Base-by-base conservation (phyloP, 2,113 vertebrate species). In the Pachyramphus minor region DNA sequence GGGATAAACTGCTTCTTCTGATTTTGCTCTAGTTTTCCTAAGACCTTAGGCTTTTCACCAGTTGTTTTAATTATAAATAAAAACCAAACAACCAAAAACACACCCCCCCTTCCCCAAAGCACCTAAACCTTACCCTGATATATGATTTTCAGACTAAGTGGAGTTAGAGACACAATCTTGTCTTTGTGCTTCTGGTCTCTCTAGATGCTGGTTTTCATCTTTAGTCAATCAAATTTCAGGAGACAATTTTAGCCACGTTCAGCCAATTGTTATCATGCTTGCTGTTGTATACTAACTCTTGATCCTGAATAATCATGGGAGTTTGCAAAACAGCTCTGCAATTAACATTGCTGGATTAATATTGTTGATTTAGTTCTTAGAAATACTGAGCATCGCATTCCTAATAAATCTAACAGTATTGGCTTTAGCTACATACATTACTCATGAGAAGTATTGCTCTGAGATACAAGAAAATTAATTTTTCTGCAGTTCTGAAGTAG, bases 331-430 rank as follows among this genome's bases (percentile, higher is more conserved):
- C 45, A 49, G 33, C 53, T 76, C 39, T 87, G 24, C 91, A 90
- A 94, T 89, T 96, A 96, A 45, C 41, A 89, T 68, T 81, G 58
- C 47, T 3, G 14, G n/a, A 78, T 92, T 96, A 92, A 87, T 83
- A 80, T 53, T 3, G 7, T 80, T 85, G 80, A 84, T 94, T 94
- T 93, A 93, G 5, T 63, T 94, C 75, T 74, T 76, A 62, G 76
- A 88, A 93, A 83, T 58, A 91, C 30, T 52, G 18, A 89, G n/a
- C 66, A 91, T 64, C 19, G 44, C n/a, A 67, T 71, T 83, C 44
- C 11, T 93, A 87, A 92, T 91, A 85, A 92, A 85, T 91, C 47
- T 68, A 81, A 52, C 11, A n/a, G 19, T 55, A 87, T 73, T 82
- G 27, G 50, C 45, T 90, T 82, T 58, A 87, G 80, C 31, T 24